Evolutionary conservation across 1,140 invertebrate genomes (phyloP).

Genomic region (Cotesia vestalis): DNA sequence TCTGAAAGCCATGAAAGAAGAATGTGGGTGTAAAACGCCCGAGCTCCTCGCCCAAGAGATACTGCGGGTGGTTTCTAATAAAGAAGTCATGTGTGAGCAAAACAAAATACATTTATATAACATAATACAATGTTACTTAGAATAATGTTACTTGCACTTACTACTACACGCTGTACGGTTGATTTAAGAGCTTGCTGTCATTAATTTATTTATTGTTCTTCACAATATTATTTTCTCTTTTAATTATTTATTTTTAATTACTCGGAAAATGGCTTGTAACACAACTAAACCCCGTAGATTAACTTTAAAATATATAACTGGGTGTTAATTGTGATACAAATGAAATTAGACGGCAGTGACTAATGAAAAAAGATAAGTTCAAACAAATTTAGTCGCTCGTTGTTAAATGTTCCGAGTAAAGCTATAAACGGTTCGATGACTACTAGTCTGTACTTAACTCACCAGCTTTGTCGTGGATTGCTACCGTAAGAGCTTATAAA

Average conservation of each 20-base stretch:
- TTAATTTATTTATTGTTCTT: not conserved
- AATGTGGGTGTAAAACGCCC: not conserved
- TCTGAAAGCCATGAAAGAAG: not conserved
- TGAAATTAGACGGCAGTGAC: slow-evolving; percentile 3
- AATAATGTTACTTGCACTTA: too few relatives aligned
- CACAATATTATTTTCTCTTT: not conserved
- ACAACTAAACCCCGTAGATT: too few relatives aligned
- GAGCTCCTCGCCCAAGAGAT: too few relatives aligned
- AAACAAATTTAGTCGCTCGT: not conserved
- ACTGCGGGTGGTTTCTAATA: too few relatives aligned
- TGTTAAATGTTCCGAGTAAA: slow-evolving; percentile 25
- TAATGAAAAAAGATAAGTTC: slow-evolving; percentile 12
- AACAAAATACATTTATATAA: too few relatives aligned
- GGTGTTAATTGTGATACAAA: not conserved
- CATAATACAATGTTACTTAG: too few relatives aligned
- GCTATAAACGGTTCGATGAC: slow-evolving; percentile 36
- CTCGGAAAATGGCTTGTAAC: not conserved
- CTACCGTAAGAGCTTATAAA: not conserved
- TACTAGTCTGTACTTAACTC: not conserved
- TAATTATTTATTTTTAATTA: not conserved
- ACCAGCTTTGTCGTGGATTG: not conserved
- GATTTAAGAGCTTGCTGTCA: not conserved
- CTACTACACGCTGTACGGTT: too few relatives aligned
- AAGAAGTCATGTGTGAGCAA: too few relatives aligned
- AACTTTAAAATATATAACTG: not conserved